Base-by-base conservation (phyloP, 2,113 vertebrate genomes). In the Oriolus oriolus region DNA sequence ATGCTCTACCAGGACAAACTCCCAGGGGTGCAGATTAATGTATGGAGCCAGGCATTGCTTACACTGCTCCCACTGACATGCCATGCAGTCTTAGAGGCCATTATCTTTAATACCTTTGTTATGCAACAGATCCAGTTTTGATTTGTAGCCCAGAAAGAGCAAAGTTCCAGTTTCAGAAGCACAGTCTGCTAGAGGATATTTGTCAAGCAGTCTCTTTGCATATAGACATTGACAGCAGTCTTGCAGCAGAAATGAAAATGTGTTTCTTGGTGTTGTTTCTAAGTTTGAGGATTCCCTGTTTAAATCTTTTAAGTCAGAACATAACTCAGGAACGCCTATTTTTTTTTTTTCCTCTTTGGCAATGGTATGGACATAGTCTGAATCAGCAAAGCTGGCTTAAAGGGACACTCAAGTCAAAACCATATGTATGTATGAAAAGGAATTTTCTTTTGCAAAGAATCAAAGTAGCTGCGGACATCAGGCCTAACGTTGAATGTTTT, bases 51-150 rank as follows among this genome's bases (percentile, higher is more conserved):
- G 44, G n/a, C 64, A 42, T 47, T 91, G 79, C 59, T 82, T 14
- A 3, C 47, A 8, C 52, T 78, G 73, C 47, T 81, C 60, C 50
- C 44, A 44, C 7, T 75, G 47, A 26, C 1, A 0, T 68, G 68
- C 64, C 47, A 19, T 33, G 57, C 42, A 45, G 13, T 57, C 7
- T 42, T 53, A 78, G 42, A 91, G 73, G 41, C 69, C 28, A 9
- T 81, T 57, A 41, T 68, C 61, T 93, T 84, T 71, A 75, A 81
- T 57, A 57, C 35, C 41, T 88, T 75, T 84, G 57, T 93, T 94
- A 90, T 81, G 83, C 76, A 95, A 81, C 35, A 80, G 56, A 88
- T 94, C 56, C n/a, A n/a, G 56, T 74, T 95, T 80, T 89, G 79
- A 78, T 96, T 93, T 94, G 56, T 60, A 81, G 79, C 26, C 71